Evolutionary conservation across 2,888 invertebrate genomes (phyloP), one percentile per base, ranked within the genome.

Genomic region (Glaucopsyche alexis): DNA sequence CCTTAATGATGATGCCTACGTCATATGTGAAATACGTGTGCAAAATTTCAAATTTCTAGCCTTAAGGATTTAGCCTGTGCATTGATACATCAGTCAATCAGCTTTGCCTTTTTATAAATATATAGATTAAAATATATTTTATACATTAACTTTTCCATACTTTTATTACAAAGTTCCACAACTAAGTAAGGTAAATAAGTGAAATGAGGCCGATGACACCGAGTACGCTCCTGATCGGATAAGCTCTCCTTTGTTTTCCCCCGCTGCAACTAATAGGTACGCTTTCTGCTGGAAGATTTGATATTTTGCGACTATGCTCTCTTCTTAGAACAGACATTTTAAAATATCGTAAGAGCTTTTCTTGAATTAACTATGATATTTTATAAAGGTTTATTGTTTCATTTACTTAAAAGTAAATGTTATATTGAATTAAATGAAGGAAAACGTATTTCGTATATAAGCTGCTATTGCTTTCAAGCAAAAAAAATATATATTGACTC

Each of bases 141-240:
- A 60, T 60, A 29, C 7, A 14, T 13, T 60, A 29, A 60, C 29
- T 29, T 29, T 60, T 60, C 60, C 14, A 60, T 60, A 60, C 19
- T 55, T 60, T 60, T 60, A 60, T 60, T 60, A 38, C 13, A 60
- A 60, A 60, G 60, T 13, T 60, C 29, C 29, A 60, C 29, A 50
- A 47, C 47, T 47, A 42, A 49, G 49, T 73, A 73, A 71, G 75
- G 73, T 74, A 71, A 71, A 74, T 76, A 83, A 78, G 84, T 83
- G 84, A 86, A 87, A 88, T 87, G 88, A 84, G 88, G 81, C 80
- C 88, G 84, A 80, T 84, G 88, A 87, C 88, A 84, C 80, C 76
- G 78, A 77, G 78, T 80, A 60, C 60, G 38, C 69, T 78, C 77
- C 78, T 78, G 76, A 74, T 75, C 69, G 78, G 76, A 74, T 75